A percentile compares a stretch with the other conserved stretches of the same genome.
phyloP scores from a whole-genome alignment of 37 sponge, comb jelly and placozoan species.

The Mnemiopsis leidyi region DNA sequence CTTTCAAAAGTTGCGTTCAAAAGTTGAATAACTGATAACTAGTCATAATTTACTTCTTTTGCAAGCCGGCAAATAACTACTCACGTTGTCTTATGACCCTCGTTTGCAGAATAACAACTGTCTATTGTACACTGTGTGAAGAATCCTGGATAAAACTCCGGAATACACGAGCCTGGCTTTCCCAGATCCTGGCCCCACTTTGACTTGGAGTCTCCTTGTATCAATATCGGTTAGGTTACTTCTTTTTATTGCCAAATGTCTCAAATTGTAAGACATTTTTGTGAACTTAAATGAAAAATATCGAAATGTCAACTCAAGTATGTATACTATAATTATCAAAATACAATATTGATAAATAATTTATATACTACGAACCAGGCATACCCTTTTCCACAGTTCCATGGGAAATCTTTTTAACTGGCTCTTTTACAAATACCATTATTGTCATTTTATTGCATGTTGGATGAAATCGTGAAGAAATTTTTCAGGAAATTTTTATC shows the following conservation, averaged over 20 bases:
- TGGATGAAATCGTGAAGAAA: no score
- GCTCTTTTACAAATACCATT: neutral
- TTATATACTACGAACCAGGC: neutral
- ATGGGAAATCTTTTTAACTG: neutral
- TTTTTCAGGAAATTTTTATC: no score
- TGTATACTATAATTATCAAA: neutral
- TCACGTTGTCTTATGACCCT: conserved; percentile 10
- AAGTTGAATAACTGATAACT: no score
- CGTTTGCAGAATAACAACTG: neutral
- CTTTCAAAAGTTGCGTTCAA: no score
- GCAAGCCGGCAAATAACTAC: neutral
- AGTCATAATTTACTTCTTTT: neutral
- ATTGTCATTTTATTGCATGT: no score
- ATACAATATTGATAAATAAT: neutral
- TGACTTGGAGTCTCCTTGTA: neutral
- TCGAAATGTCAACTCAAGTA: no score
- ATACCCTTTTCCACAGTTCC: neutral
- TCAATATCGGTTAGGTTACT: no score
- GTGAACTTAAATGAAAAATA: no score
- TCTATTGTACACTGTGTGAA: neutral
- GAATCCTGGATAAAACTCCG: conserved; percentile 2
- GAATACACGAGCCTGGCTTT: neutral
- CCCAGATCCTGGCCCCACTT: conserved; percentile 12
- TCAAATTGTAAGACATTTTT: no score
- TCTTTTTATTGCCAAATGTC: no score